Conservation (phyloP, 2,888 invertebrate species). For the Sinotaia quadrata region DNA sequence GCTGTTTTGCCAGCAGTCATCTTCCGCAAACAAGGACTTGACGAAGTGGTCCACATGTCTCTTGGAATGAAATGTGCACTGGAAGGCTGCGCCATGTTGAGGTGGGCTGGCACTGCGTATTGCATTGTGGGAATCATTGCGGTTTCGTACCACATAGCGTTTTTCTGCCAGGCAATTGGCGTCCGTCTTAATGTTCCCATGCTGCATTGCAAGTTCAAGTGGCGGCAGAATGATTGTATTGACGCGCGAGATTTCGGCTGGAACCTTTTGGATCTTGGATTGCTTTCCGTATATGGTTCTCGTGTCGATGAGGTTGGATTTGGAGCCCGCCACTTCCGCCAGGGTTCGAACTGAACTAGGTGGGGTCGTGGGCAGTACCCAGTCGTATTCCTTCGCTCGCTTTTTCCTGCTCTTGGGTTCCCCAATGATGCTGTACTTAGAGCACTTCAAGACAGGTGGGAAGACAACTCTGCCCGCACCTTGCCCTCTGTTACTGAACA, state of each 20-base stretch:
- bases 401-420: too few relatives aligned
- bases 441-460: too few relatives aligned
- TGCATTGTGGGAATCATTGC: neutral
- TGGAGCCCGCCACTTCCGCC: too few relatives aligned
- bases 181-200: neutral
- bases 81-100: neutral
- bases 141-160: conserved; percentile 1
- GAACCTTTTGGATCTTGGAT: neutral
- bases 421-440: too few relatives aligned
- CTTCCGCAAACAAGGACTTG: neutral
- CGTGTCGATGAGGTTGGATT: neutral
- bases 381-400: too few relatives aligned
- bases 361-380: too few relatives aligned
- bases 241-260: neutral
- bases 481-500: too few relatives aligned
- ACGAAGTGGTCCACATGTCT: neutral
- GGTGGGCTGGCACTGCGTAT: neutral
- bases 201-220: neutral
- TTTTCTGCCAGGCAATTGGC: neutral
- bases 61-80: neutral
- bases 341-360: too few relatives aligned
- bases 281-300: neutral
- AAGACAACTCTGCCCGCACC: too few relatives aligned
- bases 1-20: conserved; percentile 14
- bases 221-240: conserved; percentile 15